Evolutionary conservation across 2,888 invertebrate species (phyloP).

Genomic region (Empis livida): DNA sequence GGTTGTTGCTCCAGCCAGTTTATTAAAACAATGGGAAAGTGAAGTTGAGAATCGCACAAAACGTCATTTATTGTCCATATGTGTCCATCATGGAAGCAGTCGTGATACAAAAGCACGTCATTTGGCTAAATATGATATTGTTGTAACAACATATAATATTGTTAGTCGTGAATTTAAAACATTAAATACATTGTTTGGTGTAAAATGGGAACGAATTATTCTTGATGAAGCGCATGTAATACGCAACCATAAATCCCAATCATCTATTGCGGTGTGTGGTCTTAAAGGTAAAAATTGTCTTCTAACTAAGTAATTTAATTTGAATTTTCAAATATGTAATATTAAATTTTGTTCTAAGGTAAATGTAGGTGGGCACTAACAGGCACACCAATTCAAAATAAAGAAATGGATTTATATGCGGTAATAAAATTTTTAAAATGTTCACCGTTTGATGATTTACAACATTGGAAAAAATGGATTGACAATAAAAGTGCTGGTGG

Average conservation of each 20-base stretch:
- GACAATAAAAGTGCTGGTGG: conserved; percentile 70
- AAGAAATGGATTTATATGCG: conserved; percentile 70
- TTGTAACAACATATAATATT: conserved; percentile 80
- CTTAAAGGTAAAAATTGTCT: conserved; percentile 14
- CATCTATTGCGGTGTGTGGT: conserved; percentile 55
- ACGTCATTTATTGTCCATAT: conserved; percentile 46
- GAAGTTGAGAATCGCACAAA: conserved; percentile 57
- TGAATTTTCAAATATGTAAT: too few relatives aligned
- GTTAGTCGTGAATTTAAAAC: conserved; percentile 47
- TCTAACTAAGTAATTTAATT: too few relatives aligned
- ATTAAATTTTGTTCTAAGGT: conserved; percentile 5
- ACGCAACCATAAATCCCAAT: conserved; percentile 71
- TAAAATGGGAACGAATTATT: conserved; percentile 76
- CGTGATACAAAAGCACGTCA: conserved; percentile 49
- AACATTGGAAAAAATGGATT: conserved; percentile 86
- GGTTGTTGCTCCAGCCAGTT: conserved; percentile 85
- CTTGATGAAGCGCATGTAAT: conserved; percentile 91
- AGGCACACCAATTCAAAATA: conserved; percentile 93
- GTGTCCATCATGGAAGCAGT: conserved; percentile 70
- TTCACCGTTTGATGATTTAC: conserved; percentile 77
- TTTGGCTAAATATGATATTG: conserved; percentile 62
- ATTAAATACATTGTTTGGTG: conserved; percentile 47
- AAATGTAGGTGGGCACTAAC: conserved; percentile 72
- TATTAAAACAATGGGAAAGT: conserved; percentile 79
- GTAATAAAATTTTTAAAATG: conserved; percentile 72